A percentile compares a stretch with the other conserved stretches of the same genome.
Conservation (phyloP, 53 echinoderm and acorn worm genomes). For the Hippasteria phrygiana region DNA sequence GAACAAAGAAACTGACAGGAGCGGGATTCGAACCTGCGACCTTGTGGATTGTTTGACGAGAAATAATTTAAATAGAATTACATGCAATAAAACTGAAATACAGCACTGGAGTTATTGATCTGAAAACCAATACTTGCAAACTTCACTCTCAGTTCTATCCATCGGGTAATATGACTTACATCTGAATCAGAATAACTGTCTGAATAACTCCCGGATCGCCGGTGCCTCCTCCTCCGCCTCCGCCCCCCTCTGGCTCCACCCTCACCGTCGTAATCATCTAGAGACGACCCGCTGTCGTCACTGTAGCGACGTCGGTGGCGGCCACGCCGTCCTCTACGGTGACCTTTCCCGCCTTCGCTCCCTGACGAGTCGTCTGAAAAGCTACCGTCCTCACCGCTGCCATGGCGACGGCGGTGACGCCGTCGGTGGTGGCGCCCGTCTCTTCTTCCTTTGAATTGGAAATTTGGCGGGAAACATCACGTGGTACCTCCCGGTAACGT, state of each 20-base stretch:
- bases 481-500: background rate
- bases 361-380: background rate
- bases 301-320: conserved; percentile 19
- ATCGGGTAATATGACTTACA: conserved; percentile 19
- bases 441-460: conserved; percentile 44
- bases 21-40: no score
- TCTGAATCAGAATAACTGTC: conserved; percentile 44
- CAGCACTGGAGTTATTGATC: background rate
- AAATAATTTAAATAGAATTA: no score
- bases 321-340: conserved; percentile 38
- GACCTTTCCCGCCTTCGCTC: conserved; percentile 2
- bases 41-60: no score
- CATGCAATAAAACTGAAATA: no score
- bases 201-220: conserved; percentile 21
- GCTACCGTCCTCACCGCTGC: conserved; percentile 29
- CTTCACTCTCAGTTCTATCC: no score
- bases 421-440: conserved; percentile 48
- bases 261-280: conserved; percentile 5
- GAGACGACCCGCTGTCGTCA: conserved; percentile 22
- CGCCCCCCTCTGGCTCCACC: conserved; percentile 31
- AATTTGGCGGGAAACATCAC: conserved; percentile 48
- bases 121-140: background rate
- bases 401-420: conserved; percentile 37
- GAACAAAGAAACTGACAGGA: no score
- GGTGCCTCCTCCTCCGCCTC: conserved; percentile 55